phyloP scores from a whole-genome alignment of 2,113 vertebrate genomes.

The Probosciger aterrimus region DNA sequence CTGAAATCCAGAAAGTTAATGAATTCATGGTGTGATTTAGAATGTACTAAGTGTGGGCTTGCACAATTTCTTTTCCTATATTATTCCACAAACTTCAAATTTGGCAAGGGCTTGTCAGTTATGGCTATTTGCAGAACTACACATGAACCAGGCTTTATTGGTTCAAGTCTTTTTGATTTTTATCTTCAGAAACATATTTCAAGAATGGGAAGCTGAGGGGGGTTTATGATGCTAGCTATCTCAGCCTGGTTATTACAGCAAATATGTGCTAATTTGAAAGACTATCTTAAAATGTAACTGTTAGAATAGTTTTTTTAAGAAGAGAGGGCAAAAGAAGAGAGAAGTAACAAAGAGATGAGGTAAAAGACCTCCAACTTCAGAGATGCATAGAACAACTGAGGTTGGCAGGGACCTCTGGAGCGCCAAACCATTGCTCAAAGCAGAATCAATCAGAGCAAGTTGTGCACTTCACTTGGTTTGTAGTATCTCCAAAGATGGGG shows the following conservation, averaged over 20 bases:
- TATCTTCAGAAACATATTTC: not conserved
- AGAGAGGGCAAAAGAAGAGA: not conserved
- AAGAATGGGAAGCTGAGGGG: not conserved
- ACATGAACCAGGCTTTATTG: not conserved
- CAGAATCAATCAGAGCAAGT: not conserved
- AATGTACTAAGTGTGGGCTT: not conserved
- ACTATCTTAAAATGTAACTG: not conserved
- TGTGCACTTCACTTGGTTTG: not conserved
- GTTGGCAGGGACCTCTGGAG: not conserved
- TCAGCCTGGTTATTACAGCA: not conserved
- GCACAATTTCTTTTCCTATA: not conserved
- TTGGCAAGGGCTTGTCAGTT: not conserved
- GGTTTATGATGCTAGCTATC: not conserved
- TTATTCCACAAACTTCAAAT: not conserved
- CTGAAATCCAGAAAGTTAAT: not conserved
- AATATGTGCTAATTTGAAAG: not conserved
- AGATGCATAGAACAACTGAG: not conserved
- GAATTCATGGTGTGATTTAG: not conserved
- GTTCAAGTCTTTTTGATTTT: not conserved
- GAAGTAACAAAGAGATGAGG: not conserved
- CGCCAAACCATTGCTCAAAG: not conserved
- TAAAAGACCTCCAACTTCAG: not conserved
- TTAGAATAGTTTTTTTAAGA: not conserved
- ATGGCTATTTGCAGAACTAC: not conserved
- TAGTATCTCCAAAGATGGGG: not conserved